phyloP scores from a whole-genome alignment of 2,797 vertebrate species.

The Channa striata region DNA sequence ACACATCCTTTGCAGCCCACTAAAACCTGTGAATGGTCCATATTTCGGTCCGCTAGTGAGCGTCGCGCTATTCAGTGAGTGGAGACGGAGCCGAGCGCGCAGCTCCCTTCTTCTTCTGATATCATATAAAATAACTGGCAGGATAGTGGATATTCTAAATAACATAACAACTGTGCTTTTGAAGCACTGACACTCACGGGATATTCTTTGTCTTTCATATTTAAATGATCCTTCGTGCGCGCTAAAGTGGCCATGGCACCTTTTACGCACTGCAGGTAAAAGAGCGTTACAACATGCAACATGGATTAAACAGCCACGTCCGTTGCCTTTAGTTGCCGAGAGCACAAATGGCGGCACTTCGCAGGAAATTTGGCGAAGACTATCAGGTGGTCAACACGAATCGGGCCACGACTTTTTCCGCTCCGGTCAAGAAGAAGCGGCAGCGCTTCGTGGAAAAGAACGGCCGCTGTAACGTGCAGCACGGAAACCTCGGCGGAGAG shows the following conservation, averaged over 20 bases:
- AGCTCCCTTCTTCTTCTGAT: constrained; percentile 14
- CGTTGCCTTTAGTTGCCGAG: constrained; percentile 14
- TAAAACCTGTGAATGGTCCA: constrained; percentile 65
- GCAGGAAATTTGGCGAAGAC: constrained; percentile 92
- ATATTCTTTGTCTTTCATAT: neutral
- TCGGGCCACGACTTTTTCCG: constrained; percentile 74
- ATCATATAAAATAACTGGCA: constrained; percentile 14
- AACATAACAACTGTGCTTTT: neutral
- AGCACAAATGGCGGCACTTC: constrained; percentile 87
- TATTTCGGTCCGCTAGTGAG: constrained; percentile 41
- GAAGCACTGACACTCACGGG: neutral
- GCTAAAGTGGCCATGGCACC: constrained; percentile 71
- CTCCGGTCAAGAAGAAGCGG: constrained; percentile 88
- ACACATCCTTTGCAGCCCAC: constrained; percentile 51
- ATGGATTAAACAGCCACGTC: constrained; percentile 68
- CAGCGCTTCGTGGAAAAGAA: constrained; percentile 96
- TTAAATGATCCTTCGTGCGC: constrained; percentile 45
- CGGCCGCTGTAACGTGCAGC: constrained; percentile 93
- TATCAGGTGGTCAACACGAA: constrained; percentile 90
- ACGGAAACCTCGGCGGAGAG: constrained; percentile 92
- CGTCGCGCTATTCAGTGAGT: constrained; percentile 29
- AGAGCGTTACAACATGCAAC: constrained; percentile 59
- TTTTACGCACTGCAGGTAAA: constrained; percentile 83
- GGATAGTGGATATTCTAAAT: constrained; percentile 5
- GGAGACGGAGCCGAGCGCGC: constrained; percentile 61